These are phyloP conservation scores for Drosophila mauritiana DNA, from an alignment of 1,140 invertebrate species.

Conservation along the genomic window DNA sequence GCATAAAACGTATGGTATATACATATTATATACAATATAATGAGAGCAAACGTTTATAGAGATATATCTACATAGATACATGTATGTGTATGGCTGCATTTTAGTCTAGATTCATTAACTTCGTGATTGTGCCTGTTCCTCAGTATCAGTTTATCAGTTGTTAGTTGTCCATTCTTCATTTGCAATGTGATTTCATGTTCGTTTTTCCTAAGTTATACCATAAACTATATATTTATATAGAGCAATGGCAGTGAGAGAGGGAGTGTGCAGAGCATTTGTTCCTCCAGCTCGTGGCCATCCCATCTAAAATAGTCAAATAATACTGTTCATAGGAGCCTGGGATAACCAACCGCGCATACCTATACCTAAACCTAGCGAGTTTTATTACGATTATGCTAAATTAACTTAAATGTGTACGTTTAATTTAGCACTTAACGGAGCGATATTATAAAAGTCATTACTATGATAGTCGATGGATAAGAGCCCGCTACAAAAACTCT, in stretches of 20 bases:
- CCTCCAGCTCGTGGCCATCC: conserved; percentile 11
- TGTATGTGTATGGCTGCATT: conserved; percentile 50
- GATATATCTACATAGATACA: conserved; percentile 25
- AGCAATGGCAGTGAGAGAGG: background rate
- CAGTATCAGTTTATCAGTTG: conserved; percentile 16
- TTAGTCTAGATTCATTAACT: conserved; percentile 36
- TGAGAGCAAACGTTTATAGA: conserved; percentile 40
- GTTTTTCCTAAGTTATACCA: conserved; percentile 7
- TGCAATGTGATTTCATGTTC: conserved; percentile 37
- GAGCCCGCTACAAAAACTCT: background rate
- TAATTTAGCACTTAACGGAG: conserved; percentile 47
- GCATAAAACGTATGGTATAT: conserved; percentile 27
- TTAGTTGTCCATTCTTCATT: conserved; percentile 22
- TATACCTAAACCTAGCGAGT: conserved; percentile 23
- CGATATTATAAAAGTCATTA: conserved; percentile 53
- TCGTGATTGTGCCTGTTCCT: conserved; percentile 12
- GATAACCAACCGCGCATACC: conserved; percentile 39
- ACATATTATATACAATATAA: conserved; percentile 29
- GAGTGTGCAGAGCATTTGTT: conserved; percentile 30
- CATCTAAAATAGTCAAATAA: conserved; percentile 28
- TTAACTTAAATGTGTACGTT: conserved; percentile 36
- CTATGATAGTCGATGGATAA: conserved; percentile 28
- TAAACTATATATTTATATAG: conserved; percentile 6
- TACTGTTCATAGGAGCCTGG: conserved; percentile 21
- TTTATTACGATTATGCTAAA: conserved; percentile 27